Evolutionary conservation across 1,140 invertebrate species (phyloP).

Genomic region (Drosophila rhopaloa): DNA sequence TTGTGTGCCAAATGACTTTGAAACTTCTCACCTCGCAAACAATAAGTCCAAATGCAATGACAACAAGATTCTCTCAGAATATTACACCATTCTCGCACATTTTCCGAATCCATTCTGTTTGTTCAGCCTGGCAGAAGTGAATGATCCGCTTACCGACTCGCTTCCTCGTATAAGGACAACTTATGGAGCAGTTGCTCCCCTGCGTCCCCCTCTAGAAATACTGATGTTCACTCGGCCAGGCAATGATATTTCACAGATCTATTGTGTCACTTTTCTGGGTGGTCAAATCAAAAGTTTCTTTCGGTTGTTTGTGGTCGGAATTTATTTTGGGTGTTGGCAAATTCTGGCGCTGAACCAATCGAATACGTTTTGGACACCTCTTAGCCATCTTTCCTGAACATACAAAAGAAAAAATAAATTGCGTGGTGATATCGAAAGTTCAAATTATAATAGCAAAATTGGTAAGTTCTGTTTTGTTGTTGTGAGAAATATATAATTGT

Average conservation of each 20-base stretch:
- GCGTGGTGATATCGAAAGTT: too few relatives aligned
- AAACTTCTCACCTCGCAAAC: conserved; percentile 44
- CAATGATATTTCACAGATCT: conserved; percentile 28
- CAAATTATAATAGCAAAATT: too few relatives aligned
- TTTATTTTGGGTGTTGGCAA: not conserved
- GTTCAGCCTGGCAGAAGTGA: conserved; percentile 40
- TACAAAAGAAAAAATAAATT: not conserved
- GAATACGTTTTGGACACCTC: not conserved
- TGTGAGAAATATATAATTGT: too few relatives aligned
- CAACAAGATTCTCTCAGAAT: conserved; percentile 32
- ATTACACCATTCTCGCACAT: conserved; percentile 17
- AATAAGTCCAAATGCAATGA: conserved; percentile 37
- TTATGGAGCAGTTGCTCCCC: not conserved
- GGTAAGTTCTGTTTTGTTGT: too few relatives aligned
- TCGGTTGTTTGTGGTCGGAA: not conserved
- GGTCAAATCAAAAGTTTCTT: not conserved
- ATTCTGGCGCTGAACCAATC: not conserved
- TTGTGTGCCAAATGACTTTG: conserved; percentile 77
- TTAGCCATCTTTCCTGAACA: not conserved
- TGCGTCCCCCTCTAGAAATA: too few relatives aligned
- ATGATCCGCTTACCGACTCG: conserved; percentile 28
- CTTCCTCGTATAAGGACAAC: not conserved
- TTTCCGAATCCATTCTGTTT: conserved; percentile 35
- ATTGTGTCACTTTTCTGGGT: conserved; percentile 1
- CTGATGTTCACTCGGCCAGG: not conserved